These are phyloP conservation scores for Drosophila anomalata DNA, from an alignment of 2,888 invertebrate species.

Conservation along the genomic window DNA sequence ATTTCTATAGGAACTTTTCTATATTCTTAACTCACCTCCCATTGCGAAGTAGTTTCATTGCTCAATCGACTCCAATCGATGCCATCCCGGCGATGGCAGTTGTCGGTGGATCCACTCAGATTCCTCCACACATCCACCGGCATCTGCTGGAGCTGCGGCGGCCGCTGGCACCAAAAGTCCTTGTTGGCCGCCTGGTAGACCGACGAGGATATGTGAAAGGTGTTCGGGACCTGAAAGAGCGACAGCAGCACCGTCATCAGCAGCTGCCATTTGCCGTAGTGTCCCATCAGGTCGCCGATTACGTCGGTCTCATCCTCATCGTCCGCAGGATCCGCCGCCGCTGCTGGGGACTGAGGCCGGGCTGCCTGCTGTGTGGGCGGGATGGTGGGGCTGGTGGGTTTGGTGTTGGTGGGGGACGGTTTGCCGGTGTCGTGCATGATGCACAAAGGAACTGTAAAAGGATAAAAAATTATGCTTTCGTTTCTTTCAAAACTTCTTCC, in stretches of 20 bases:
- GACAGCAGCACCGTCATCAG: constrained; percentile 90
- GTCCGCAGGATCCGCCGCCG: constrained; percentile 44
- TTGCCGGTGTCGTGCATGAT: constrained; percentile 82
- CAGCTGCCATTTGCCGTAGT: constrained; percentile 91
- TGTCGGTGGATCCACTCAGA: constrained; percentile 87
- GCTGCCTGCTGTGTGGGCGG: constrained; percentile 51
- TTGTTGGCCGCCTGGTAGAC: constrained; percentile 89
- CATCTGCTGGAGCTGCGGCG: constrained; percentile 85
- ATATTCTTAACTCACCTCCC: constrained; percentile 61
- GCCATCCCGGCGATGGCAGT: constrained; percentile 86
- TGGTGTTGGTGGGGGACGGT: constrained; percentile 73
- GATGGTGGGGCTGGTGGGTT: constrained; percentile 39
- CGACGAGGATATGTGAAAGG: constrained; percentile 91
- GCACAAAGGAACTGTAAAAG: constrained; percentile 76
- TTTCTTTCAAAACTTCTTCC: no score
- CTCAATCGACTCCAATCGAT: constrained; percentile 82
- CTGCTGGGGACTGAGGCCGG: constrained; percentile 54
- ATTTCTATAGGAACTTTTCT: no score
- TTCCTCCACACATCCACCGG: constrained; percentile 87
- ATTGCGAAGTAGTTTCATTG: constrained; percentile 55
- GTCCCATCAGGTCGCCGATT: constrained; percentile 88
- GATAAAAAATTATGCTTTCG: background rate
- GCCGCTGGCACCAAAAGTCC: constrained; percentile 89
- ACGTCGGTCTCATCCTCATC: constrained; percentile 86
- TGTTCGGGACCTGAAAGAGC: constrained; percentile 91